These are phyloP conservation scores for Pyrrhia umbra DNA, from an alignment of 2,888 invertebrate species.

Conservation along the genomic window DNA sequence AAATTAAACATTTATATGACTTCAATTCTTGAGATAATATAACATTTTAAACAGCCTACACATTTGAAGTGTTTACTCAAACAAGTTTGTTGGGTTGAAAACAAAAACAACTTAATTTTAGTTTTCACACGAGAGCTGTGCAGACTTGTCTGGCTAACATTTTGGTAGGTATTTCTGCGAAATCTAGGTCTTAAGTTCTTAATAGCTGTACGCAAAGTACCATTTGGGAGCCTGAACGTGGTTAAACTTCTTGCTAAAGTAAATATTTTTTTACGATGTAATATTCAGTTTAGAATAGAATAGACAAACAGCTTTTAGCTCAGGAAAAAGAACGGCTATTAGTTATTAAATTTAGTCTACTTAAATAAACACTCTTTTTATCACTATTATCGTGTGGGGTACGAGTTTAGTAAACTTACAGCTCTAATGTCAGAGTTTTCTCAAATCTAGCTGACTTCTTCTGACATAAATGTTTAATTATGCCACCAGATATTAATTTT, in stretches of 20 bases:
- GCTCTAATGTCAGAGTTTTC: too few species aligned
- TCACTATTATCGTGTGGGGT: too few species aligned
- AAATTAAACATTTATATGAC: too few species aligned
- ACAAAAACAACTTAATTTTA: constrained; percentile 42
- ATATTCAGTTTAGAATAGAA: constrained; percentile 33
- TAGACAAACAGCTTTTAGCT: neutral
- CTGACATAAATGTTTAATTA: too few species aligned
- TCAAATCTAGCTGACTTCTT: too few species aligned
- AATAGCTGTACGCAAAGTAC: constrained; percentile 49
- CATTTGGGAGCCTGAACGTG: constrained; percentile 38
- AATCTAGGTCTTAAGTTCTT: constrained; percentile 54
- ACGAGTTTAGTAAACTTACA: too few species aligned
- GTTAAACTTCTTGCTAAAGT: constrained; percentile 33
- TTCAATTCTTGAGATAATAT: too few species aligned
- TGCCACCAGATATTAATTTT: too few species aligned
- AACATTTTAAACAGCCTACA: constrained; percentile 19
- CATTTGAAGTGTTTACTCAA: constrained; percentile 27
- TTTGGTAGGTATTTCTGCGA: constrained; percentile 30
- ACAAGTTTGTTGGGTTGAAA: constrained; percentile 27
- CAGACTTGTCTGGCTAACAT: constrained; percentile 42
- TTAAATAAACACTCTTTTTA: too few species aligned
- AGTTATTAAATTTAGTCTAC: too few species aligned
- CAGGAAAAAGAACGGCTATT: neutral
- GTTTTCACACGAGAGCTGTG: constrained; percentile 33
- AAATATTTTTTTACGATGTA: constrained; percentile 20